Evolutionary conservation across 2,113 vertebrate species (phyloP).

Genomic region (Cyanoramphus novaezelandiae): DNA sequence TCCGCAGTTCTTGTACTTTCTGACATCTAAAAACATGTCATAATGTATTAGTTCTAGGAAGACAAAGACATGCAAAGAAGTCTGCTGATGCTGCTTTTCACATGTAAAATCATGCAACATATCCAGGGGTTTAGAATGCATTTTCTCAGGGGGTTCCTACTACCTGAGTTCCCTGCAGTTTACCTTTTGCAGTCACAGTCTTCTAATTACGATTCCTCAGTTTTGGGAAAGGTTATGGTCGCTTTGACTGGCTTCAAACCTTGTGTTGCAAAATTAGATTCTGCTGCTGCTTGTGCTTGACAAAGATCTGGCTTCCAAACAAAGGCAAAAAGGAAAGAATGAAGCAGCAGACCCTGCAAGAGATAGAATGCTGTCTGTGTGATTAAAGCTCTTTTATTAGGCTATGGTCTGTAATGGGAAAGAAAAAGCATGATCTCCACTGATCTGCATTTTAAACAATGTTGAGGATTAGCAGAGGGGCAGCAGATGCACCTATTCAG

Average conservation of each 20-base stretch:
- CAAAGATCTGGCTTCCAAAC: constrained; percentile 32
- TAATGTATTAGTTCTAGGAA: constrained; percentile 8
- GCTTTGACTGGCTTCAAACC: background rate
- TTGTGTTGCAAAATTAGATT: background rate
- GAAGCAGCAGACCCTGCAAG: constrained; percentile 37
- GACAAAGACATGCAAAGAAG: constrained; percentile 29
- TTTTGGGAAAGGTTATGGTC: background rate
- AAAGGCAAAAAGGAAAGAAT: constrained; percentile 43
- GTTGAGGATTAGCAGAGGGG: constrained; percentile 50
- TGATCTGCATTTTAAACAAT: constrained; percentile 64
- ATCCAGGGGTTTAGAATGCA: background rate
- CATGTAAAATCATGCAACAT: background rate
- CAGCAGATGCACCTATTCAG: constrained; percentile 62
- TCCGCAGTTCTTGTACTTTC: constrained; percentile 8
- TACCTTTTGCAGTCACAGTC: background rate
- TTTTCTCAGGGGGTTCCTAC: constrained; percentile 10
- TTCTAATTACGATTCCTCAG: background rate
- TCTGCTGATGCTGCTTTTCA: constrained; percentile 51
- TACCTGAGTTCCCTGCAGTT: background rate
- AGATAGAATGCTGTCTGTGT: constrained; percentile 12
- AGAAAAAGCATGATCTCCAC: constrained; percentile 18
- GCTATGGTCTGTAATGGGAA: background rate
- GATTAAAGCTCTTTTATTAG: constrained; percentile 51
- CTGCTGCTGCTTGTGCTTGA: constrained; percentile 6
- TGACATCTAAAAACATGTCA: constrained; percentile 8